Conservation (phyloP, 2,113 vertebrate genomes). For the Dascyllus trimaculatus region DNA sequence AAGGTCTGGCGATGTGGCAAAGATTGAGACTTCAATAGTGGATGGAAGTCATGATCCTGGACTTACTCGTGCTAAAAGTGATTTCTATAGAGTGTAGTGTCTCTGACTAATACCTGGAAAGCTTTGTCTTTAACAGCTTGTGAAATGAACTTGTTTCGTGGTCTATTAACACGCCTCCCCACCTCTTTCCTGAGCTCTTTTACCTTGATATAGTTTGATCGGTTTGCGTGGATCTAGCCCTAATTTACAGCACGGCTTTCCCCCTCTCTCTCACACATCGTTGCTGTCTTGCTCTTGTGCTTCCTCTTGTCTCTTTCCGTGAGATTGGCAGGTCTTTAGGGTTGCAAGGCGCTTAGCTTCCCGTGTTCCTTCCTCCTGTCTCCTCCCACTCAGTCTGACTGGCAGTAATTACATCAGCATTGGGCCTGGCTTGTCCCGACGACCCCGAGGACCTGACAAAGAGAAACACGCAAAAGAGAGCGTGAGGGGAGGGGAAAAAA, state of each 20-base stretch:
- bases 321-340: conserved; percentile 77
- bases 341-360: conserved; percentile 63
- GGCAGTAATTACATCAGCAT: conserved; percentile 79
- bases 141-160: conserved; percentile 50
- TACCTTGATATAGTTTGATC: conserved; percentile 43
- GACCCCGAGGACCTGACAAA: conserved; percentile 64
- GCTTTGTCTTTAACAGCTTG: conserved; percentile 44
- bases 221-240: conserved; percentile 42
- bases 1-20: conserved; percentile 35
- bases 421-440: conserved; percentile 58
- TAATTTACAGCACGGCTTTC: conserved; percentile 39
- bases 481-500: neutral
- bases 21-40: conserved; percentile 46
- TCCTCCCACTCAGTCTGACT: conserved; percentile 69
- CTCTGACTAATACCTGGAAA: conserved; percentile 33
- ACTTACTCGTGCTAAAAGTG: conserved; percentile 37
- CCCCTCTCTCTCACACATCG: conserved; percentile 1
- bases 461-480: conserved; percentile 14
- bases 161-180: conserved; percentile 32
- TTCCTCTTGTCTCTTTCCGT: conserved; percentile 50
- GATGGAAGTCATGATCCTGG: conserved; percentile 23
- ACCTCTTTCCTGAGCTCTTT: conserved; percentile 17
- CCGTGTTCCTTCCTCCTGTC: conserved; percentile 61
- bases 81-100: conserved; percentile 28
- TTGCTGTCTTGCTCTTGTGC: conserved; percentile 29